These are phyloP conservation scores for Enteromius argenteus DNA, from an alignment of 2,797 vertebrate genomes.

Conservation along the genomic window DNA sequence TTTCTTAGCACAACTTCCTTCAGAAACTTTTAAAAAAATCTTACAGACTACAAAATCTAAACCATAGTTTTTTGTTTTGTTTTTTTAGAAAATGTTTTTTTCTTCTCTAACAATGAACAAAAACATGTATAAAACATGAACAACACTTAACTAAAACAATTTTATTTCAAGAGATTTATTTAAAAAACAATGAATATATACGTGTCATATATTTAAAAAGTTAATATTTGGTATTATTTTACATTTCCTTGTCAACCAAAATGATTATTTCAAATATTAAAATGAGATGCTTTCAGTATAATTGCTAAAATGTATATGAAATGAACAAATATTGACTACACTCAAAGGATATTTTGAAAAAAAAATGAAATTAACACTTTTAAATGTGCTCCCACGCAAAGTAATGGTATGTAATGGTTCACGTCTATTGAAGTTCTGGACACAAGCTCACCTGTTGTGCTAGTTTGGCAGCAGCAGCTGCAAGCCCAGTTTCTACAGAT, in stretches of 20 bases:
- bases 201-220: not conserved
- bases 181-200: not conserved
- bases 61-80: no score
- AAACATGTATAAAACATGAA: not conserved
- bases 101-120: not conserved
- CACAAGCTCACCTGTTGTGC: constrained; percentile 87
- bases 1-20: not conserved
- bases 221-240: not conserved
- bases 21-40: not conserved
- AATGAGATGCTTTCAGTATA: not conserved
- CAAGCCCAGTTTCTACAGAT: constrained; percentile 93
- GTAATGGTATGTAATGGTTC: not conserved
- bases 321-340: not conserved
- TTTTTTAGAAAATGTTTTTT: not conserved
- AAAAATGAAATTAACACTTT: not conserved
- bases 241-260: not conserved
- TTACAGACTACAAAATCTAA: not conserved
- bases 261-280: not conserved
- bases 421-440: not conserved
- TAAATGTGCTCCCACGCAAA: not conserved
- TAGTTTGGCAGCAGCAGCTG: constrained; percentile 92
- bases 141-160: not conserved
- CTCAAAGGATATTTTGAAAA: not conserved
- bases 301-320: not conserved
- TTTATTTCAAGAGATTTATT: not conserved